Conservation (phyloP, 2,888 invertebrate genomes). For the Platycnemis pennipes region DNA sequence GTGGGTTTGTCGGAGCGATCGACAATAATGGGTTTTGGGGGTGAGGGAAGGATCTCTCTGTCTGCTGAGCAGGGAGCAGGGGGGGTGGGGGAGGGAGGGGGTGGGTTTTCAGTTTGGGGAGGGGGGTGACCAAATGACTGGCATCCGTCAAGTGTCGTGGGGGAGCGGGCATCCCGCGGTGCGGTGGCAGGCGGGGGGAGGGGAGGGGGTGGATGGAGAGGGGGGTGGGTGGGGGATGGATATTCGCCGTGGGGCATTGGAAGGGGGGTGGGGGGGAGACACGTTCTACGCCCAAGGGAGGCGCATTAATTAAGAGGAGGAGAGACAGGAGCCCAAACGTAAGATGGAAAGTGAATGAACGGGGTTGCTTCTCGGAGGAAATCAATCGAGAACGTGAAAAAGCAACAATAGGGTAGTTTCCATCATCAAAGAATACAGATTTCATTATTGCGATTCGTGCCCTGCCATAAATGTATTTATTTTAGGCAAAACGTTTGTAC, state of each 20-base stretch:
- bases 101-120: not conserved
- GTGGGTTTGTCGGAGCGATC: not conserved
- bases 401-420: too few species aligned
- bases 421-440: too few species aligned
- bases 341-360: too few species aligned
- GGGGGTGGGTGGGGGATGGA: not conserved
- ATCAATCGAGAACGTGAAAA: too few species aligned
- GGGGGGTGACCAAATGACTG: conserved; percentile 39
- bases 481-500: too few species aligned
- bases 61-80: not conserved
- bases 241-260: not conserved
- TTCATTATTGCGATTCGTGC: too few species aligned
- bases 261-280: not conserved
- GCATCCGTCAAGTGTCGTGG: conserved; percentile 54
- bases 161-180: conserved; percentile 27
- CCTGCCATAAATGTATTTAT: too few species aligned
- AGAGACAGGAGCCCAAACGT: too few species aligned
- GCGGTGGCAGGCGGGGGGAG: too few species aligned
- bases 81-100: not conserved
- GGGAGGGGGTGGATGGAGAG: not conserved
- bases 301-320: not conserved
- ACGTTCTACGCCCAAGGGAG: not conserved
- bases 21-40: not conserved
- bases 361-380: too few species aligned
- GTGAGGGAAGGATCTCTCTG: not conserved